Conservation (phyloP, 64 coral and sea anemone species). For the Dendrophyllia cribrosa region DNA sequence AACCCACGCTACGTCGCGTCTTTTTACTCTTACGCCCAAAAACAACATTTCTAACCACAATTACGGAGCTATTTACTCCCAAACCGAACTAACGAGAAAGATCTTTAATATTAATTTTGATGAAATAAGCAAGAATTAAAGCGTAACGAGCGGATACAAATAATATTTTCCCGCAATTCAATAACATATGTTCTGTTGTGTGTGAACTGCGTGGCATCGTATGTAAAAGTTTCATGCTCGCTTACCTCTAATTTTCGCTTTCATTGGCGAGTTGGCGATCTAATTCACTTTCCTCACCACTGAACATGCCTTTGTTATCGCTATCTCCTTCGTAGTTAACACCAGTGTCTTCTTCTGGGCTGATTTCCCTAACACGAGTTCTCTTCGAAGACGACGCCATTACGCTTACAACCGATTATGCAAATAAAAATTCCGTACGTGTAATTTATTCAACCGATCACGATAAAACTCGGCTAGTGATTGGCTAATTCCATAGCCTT, state of each 20-base stretch:
- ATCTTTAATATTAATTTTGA: too few species aligned
- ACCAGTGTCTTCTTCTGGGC: background rate
- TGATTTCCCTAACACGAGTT: background rate
- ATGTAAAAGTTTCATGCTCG: background rate
- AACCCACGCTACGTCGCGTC: background rate
- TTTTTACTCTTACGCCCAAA: background rate
- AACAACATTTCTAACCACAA: background rate
- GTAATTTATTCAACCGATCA: background rate
- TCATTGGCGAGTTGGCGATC: background rate
- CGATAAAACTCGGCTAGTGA: background rate
- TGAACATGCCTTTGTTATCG: background rate
- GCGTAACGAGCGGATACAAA: background rate
- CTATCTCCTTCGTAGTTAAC: background rate
- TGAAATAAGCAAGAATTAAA: constrained; percentile 3
- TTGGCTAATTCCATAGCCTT: background rate
- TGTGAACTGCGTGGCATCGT: background rate
- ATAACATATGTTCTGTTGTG: background rate
- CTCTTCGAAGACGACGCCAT: background rate
- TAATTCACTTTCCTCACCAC: background rate
- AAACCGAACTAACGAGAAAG: background rate
- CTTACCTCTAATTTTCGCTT: background rate
- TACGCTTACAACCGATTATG: background rate
- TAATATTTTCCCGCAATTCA: background rate
- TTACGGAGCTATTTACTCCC: background rate
- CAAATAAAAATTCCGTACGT: background rate